phyloP scores from a whole-genome alignment of 2,113 vertebrate genomes.

The Antechinus flavipes region DNA sequence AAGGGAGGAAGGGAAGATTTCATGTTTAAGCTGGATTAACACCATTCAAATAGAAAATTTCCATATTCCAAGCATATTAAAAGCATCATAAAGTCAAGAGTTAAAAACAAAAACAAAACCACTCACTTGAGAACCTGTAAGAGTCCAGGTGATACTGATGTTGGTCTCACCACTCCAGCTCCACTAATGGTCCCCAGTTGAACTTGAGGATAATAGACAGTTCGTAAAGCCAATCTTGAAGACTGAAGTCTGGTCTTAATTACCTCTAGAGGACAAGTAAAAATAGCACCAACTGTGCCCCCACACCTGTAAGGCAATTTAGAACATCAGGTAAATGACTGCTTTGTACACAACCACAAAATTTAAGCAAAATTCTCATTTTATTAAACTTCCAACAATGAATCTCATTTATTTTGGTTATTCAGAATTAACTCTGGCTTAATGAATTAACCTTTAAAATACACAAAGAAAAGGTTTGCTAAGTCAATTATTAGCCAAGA shows the following conservation, averaged over 20 bases:
- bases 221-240: slow-evolving; percentile 91
- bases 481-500: neutral
- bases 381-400: neutral
- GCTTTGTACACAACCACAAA: accelerated
- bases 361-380: neutral
- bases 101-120: neutral
- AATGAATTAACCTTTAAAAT: neutral
- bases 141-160: slow-evolving; percentile 91
- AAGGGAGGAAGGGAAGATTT: no score
- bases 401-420: neutral
- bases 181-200: slow-evolving; percentile 94
- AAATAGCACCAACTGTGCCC: slow-evolving; percentile 96
- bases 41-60: neutral
- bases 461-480: neutral
- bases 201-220: slow-evolving; percentile 93
- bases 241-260: slow-evolving; percentile 96
- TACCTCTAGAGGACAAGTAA: slow-evolving; percentile 96
- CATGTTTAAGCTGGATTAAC: neutral
- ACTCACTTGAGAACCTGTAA: slow-evolving; percentile 95
- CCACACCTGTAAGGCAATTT: slow-evolving; percentile 89
- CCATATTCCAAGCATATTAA: accelerated
- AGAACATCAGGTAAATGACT: neutral
- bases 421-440: neutral
- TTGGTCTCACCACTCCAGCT: slow-evolving; percentile 92
- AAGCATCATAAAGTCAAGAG: neutral